Evolutionary conservation across 2,797 vertebrate genomes (phyloP), one percentile per base, ranked within the genome.

Genomic region (Tauraco hartlaubi): DNA sequence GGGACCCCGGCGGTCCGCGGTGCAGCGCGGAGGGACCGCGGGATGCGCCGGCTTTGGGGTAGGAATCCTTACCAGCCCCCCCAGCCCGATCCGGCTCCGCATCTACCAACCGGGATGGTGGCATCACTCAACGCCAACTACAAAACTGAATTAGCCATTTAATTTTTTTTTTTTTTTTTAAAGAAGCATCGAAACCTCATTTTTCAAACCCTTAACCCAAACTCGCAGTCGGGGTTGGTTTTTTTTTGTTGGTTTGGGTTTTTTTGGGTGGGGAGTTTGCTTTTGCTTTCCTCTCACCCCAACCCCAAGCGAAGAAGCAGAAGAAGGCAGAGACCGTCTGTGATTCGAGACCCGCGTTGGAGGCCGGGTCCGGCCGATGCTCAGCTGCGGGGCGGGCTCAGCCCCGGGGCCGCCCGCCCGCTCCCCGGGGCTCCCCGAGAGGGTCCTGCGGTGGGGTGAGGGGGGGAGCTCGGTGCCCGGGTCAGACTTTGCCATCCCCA

Each of bases 321-420:
- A 75, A 54, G 68, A 69, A 79, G 90, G 92, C 95, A 92, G 82
- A 80, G 61, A 80, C 73, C 52, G 58, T 78, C 48, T 7, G 69
- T 85, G 76, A 69, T 66, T 33, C 3, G 46, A 22, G 15, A 62
- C 66, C 59, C 79, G 49, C 5, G 79, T 3, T 74, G 90, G 29
- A 39, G 28, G 25, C 74, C 41, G 85, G 82, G 77, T 52, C 77
- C 37, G 19, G 90, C 92, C 95, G 67, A 69, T 80, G 94, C 95
- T 96, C 95, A 23, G 62, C 82, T 43, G 90, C 63, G 82, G 82
- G 68, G 55, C 63, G 7, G 22, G 41, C 69, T 75, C 69, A 74
- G 26, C 66, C 63, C 91, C 82, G 51, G 75, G 55, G 43, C 62
- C 72, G 35, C 73, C 9, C 66, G 23, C 59, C 43, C 41, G 68